A percentile compares a stretch with the other conserved stretches of the same genome.
Conservation (phyloP, 2,113 vertebrate genomes). For the Mobula birostris region DNA sequence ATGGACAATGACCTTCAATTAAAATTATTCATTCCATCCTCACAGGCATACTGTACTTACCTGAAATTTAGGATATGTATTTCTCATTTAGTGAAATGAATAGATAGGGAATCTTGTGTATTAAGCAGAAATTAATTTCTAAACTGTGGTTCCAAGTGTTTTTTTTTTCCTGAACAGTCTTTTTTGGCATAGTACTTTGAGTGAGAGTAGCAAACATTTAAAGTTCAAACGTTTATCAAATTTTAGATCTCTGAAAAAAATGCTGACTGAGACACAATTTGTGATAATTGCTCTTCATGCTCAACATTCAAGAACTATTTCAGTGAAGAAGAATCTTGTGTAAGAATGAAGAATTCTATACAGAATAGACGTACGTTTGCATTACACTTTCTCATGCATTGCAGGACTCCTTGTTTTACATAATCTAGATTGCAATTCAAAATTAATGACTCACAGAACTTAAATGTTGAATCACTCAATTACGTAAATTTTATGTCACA, state of each 20-base stretch:
- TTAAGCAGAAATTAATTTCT: not conserved
- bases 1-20: not conserved
- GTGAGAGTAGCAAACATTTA: not conserved
- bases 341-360: not conserved
- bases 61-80: not conserved
- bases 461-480: too few relatives aligned
- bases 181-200: not conserved
- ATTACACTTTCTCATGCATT: too few relatives aligned
- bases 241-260: not conserved
- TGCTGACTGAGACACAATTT: not conserved
- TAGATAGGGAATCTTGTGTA: not conserved
- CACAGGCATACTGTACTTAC: not conserved
- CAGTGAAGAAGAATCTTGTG: not conserved
- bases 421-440: too few relatives aligned
- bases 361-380: not conserved
- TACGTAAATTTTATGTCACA: too few relatives aligned
- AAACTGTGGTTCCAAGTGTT: not conserved
- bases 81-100: not conserved
- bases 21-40: not conserved
- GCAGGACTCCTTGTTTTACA: too few relatives aligned
- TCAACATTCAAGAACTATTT: not conserved
- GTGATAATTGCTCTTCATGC: not conserved
- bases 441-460: too few relatives aligned
- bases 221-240: not conserved
- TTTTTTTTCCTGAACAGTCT: not conserved